Base-by-base conservation (phyloP, 2,113 vertebrate species). In the Coracopsis vasa region DNA sequence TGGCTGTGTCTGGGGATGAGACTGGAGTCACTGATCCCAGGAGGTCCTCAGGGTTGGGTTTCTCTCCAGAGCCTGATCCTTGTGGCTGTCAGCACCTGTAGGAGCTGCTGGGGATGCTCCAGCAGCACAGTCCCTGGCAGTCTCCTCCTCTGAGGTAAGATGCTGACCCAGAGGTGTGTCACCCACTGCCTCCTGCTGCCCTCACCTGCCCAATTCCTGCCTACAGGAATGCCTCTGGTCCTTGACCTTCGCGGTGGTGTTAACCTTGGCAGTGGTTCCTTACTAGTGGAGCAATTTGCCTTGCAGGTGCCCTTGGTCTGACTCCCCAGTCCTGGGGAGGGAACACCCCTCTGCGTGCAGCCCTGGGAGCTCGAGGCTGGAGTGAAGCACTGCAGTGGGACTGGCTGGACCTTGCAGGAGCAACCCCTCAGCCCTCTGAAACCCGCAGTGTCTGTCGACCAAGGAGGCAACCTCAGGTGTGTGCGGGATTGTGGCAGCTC, bases 201-300 rank as follows among this genome's bases (percentile, higher is more conserved):
- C 27, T 35, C 7, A 5, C 7, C 35, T 71, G 66, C 64, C 35
- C 24, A 7, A 2, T 10, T 10, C 27, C 45, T 41, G n/a, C 24
- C 35, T 41, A 1, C 16, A 13, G 33, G 13, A 28, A 16, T 7
- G 20, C 1, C 1, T 10, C 33, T 3, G 4, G 13, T 45, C 42
- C 2, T 13, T 28, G 42, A 0, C 39, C 47, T 31, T 14, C 2
- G 1, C 7, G 23, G 25, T 39, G 8, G 33, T 24, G 28, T 10
- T 24, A 29, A 0, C 35, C 33, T 31, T 10, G 2, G 1, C 14
- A 41, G 23, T 47, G 7, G 33, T 18, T 73, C 19, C 37, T 12
- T 6, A 8, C 1, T 24, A 21, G 45, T 6, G 0, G 2, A 50
- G 53, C 29, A 2, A 4, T 37, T n/a, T 27, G 54, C 41, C 16